phyloP scores from a whole-genome alignment of 2,888 invertebrate species.

The Caenorhabditis angaria region DNA sequence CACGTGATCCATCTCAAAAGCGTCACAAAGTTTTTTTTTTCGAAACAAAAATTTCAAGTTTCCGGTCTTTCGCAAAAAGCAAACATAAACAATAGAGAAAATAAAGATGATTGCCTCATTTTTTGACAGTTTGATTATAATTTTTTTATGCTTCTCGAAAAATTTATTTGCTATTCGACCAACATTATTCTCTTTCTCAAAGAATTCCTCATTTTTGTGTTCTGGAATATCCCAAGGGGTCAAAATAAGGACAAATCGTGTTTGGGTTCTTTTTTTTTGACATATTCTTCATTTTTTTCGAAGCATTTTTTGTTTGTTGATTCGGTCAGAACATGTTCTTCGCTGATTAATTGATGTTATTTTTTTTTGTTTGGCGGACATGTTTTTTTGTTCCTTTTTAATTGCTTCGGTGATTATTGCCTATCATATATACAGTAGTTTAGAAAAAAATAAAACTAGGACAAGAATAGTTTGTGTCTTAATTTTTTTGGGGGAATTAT shows the following conservation, averaged over 20 bases:
- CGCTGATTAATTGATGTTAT: not conserved
- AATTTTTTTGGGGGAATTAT: no score
- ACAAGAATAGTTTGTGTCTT: no score
- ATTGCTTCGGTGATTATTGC: conserved; percentile 1
- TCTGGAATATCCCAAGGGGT: conserved; percentile 7
- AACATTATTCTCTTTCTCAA: not conserved
- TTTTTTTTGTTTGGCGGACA: not conserved
- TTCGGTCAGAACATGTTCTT: not conserved
- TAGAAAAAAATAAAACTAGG: no score
- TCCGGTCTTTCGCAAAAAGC: conserved; percentile 1
- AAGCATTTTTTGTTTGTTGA: not conserved
- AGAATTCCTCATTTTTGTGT: not conserved
- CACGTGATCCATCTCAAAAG: not conserved
- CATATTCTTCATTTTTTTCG: conserved; percentile 3
- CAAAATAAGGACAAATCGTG: conserved; percentile 9
- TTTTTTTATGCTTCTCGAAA: not conserved
- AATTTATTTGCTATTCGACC: not conserved
- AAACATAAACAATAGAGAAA: not conserved
- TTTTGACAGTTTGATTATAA: no score
- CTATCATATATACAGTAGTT: no score
- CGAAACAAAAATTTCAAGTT: not conserved
- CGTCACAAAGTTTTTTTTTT: not conserved
- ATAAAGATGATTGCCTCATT: not conserved
- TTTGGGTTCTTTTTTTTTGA: not conserved
- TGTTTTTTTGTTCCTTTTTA: no score